A percentile compares a stretch with the other conserved stretches of the same genome.
These are phyloP conservation scores for Chorisops tibialis DNA, from an alignment of 2,888 invertebrate species.

Conservation along the genomic window DNA sequence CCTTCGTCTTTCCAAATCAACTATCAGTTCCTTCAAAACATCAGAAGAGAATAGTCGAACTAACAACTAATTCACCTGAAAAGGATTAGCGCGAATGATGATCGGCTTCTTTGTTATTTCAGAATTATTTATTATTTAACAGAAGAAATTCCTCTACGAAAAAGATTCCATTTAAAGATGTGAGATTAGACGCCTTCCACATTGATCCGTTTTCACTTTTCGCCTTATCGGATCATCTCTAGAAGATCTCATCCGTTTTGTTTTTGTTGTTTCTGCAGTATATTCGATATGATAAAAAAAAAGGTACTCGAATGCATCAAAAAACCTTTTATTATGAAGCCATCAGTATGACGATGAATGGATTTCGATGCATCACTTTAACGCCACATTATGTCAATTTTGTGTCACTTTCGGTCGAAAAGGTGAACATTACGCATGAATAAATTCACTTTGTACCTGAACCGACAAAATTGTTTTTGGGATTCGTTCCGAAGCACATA, in stretches of 20 bases:
- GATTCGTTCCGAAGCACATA: no score
- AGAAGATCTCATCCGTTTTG: not conserved
- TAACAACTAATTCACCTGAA: no score
- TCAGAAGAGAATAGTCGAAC: no score
- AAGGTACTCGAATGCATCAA: slow-evolving; percentile 2
- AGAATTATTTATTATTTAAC: no score
- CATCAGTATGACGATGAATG: slow-evolving; percentile 7
- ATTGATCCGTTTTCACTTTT: slow-evolving; percentile 9
- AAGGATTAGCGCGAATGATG: no score
- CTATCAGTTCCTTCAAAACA: no score
- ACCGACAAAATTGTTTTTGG: not conserved
- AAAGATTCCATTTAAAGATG: not conserved
- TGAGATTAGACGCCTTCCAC: slow-evolving; percentile 2
- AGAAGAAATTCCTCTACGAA: not conserved
- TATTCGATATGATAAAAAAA: no score
- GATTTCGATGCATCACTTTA: slow-evolving; percentile 19
- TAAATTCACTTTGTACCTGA: not conserved
- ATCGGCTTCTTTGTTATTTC: no score
- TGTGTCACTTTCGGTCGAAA: slow-evolving; percentile 3
- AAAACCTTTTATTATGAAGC: slow-evolving; percentile 13
- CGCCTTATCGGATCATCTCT: slow-evolving; percentile 6
- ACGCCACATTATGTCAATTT: slow-evolving; percentile 23
- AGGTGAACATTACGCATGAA: slow-evolving; percentile 10
- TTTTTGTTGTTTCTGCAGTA: no score
- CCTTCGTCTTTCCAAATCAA: no score